Evolutionary conservation across 2,113 vertebrate species (phyloP), one percentile per base, ranked within the genome.

Genomic region (Ranitomeya variabilis): DNA sequence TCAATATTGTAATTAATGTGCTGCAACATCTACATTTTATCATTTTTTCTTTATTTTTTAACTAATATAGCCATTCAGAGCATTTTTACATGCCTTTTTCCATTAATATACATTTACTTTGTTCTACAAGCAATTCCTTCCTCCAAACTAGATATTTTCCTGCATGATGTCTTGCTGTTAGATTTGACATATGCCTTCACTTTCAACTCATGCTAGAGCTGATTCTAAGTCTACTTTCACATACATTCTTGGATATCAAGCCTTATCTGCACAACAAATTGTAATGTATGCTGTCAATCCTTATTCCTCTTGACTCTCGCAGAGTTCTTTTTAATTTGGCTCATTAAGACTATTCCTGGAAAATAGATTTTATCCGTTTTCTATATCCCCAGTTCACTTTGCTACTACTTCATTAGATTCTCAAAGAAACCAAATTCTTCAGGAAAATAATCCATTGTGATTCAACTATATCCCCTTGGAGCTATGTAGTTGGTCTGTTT

Each of bases 251-350:
- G 51, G 83, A 69, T 57, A 21, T 71, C 16, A 16, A 73, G 21
- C 23, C 67, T 67, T 23, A 15, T 71, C 21, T 51, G 26, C 31
- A 85, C 66, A 69, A 15, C 51, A 57, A 85, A 85, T 57, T n/a
- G 66, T 85, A 85, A 85, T 62, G 66, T 12, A 85, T 85, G 83
- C 83, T 85, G 64, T 85, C 67, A 57, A 71, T 85, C 83, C 26
- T 80, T 31, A 80, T 80, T 80, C 55, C 7, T 80, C 78, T 31
- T 80, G 78, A 80, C 78, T 80, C 78, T 60, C 13, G n/a, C 78
- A 83, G 31, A 83, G 66, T 83, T 21, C 60, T 83, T 67, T 83
- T 83, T 83, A 83, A 83, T 83, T 83, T 66, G 60, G 60, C 80
- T 83, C 62, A 83, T 83, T 83, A 83, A 83, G 37, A 21, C 37